Percentiles rank a stretch among this genome's conserved stretches.
phyloP scores from a whole-genome alignment of 2,113 vertebrate genomes.

The Stegastes partitus region DNA sequence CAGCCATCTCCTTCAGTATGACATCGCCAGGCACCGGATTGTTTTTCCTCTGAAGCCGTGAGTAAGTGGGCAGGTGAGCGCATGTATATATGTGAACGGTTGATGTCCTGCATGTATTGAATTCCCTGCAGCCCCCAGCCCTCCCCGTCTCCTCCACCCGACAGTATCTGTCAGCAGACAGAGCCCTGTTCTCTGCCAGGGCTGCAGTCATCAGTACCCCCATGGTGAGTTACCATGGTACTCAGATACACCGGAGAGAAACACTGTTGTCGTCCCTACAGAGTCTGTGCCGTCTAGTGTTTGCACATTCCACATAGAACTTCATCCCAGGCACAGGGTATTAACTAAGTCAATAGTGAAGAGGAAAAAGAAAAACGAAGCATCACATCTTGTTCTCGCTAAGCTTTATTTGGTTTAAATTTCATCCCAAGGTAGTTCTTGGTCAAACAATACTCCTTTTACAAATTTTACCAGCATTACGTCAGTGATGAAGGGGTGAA shows the following conservation, averaged over 20 bases:
- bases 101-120: constrained; percentile 57
- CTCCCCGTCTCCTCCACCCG: constrained; percentile 19
- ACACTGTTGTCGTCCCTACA: constrained; percentile 44
- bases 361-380: constrained; percentile 21
- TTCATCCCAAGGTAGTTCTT: constrained; percentile 9
- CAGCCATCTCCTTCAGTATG: constrained; percentile 22
- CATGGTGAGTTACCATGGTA: constrained; percentile 69
- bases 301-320: constrained; percentile 59
- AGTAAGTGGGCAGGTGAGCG: constrained; percentile 65
- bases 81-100: constrained; percentile 32
- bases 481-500: constrained; percentile 10
- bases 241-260: constrained; percentile 63
- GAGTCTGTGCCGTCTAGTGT: constrained; percentile 23
- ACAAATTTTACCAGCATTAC: constrained; percentile 27
- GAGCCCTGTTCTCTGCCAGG: constrained; percentile 36
- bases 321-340: constrained; percentile 35
- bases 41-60: constrained; percentile 39
- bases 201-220: constrained; percentile 53
- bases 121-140: constrained; percentile 19
- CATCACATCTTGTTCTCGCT: constrained; percentile 30
- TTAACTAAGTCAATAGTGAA: constrained; percentile 60
- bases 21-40: constrained; percentile 16
- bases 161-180: constrained; percentile 57
- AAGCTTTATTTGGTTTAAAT: constrained; percentile 14
- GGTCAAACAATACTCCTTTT: constrained; percentile 35